A percentile compares a stretch with the other conserved stretches of the same genome.
These are phyloP conservation scores for Adoxophyes honmai DNA, from an alignment of 1,140 invertebrate species.

Conservation along the genomic window DNA sequence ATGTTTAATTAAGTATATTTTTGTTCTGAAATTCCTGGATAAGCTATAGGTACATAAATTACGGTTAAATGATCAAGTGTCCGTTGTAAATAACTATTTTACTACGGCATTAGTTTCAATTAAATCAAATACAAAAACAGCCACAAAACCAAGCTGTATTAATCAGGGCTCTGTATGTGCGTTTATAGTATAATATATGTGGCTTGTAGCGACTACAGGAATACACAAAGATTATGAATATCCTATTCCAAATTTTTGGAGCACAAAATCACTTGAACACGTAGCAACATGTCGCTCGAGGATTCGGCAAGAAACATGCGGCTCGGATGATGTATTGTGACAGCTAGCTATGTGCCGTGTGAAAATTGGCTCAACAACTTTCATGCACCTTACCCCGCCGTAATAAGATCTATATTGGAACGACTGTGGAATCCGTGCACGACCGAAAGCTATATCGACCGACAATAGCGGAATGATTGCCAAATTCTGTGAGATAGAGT, in stretches of 20 bases:
- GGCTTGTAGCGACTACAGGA: no score
- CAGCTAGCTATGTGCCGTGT: constrained; percentile 10
- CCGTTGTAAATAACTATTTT: no score
- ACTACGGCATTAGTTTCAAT: no score
- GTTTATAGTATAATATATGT: no score
- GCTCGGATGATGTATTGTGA: constrained; percentile 11
- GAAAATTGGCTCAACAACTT: neutral
- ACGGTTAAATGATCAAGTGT: no score
- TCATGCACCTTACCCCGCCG: neutral
- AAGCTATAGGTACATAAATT: no score
- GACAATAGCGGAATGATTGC: constrained; percentile 8
- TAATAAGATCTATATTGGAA: constrained; percentile 7
- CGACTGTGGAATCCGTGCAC: neutral
- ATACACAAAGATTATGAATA: neutral
- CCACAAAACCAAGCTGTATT: no score
- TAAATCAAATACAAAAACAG: no score
- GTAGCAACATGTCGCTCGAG: constrained; percentile 38
- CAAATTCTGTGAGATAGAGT: constrained; percentile 4
- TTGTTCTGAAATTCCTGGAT: no score
- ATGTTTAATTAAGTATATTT: no score
- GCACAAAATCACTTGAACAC: constrained; percentile 59
- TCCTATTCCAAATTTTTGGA: constrained; percentile 30
- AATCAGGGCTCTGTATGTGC: no score
- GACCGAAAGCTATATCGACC: neutral
- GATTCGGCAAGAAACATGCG: constrained; percentile 24